Evolutionary conservation across 2,113 vertebrate genomes (phyloP).

Genomic region (Entomyzon cyanotis): DNA sequence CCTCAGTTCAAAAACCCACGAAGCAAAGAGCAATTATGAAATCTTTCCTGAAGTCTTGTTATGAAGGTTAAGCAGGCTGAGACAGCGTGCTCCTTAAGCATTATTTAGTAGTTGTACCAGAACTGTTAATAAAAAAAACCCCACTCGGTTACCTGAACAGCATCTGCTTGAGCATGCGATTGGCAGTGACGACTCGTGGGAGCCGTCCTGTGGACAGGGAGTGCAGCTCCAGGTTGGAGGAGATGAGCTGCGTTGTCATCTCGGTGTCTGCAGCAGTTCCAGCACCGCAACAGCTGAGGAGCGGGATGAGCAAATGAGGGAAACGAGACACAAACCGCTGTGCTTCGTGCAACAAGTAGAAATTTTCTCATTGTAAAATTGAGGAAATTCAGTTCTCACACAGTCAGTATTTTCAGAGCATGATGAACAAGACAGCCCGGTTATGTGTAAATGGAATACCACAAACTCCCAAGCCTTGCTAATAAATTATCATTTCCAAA

Average conservation of each 20-base stretch:
- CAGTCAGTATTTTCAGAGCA: not conserved
- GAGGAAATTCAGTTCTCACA: no score
- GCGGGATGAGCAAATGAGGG: not conserved
- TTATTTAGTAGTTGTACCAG: accelerated
- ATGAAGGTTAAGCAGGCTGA: not conserved
- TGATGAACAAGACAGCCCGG: accelerated
- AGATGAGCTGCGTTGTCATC: slow-evolving; percentile 98
- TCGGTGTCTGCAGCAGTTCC: slow-evolving; percentile 98
- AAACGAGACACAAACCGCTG: not conserved
- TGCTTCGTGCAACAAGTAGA: accelerated
- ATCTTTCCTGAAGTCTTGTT: not conserved
- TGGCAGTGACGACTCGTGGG: slow-evolving; percentile 91
- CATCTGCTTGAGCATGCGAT: slow-evolving; percentile 98
- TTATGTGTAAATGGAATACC: not conserved
- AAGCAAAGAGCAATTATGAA: not conserved
- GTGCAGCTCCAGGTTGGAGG: slow-evolving; percentile 97
- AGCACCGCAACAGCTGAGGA: slow-evolving; percentile 91
- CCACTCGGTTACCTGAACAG: slow-evolving; percentile 85
- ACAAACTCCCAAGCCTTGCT: not conserved
- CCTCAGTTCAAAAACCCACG: not conserved
- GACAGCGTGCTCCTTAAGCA: not conserved
- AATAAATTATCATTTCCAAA: not conserved
- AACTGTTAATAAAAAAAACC: not conserved
- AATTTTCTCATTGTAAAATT: accelerated
- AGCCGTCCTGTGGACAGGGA: slow-evolving; percentile 89